Base-by-base conservation (phyloP, 1,140 invertebrate species). In the Zaprionus capensis region DNA sequence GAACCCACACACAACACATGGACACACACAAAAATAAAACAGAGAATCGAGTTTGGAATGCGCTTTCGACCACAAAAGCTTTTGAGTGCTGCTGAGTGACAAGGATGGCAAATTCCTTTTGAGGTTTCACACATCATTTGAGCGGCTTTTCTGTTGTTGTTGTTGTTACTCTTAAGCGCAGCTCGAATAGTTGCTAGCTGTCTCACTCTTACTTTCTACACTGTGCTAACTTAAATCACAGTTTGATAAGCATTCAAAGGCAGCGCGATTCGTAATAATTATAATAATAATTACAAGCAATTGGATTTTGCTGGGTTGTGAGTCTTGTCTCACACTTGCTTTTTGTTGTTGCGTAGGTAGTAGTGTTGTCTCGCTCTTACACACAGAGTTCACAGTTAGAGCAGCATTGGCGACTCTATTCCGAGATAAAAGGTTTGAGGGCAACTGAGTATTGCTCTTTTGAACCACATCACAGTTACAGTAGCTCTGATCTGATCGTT, bases 1-100 rank as follows among this genome's bases (percentile, higher is more conserved):
- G 15, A 67, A 5, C 24, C 44, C n/a, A 24, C 49, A 62, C 41
- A 44, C 57, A 57, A 51, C 62, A 68, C 26, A 34, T 69, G 51
- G 28, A 1, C 17, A 7, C 36, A n/a, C n/a, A n/a, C n/a, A n/a
- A 24, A n/a, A 70, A 68, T n/a, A 68, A 36, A 51, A 61, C 17
- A n/a, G 14, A 24, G 15, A 22, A 26, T 46, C 41, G 41, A 17
- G n/a, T 46, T 17, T n/a, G n/a, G 12, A 17, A 46, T 17, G n/a
- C 41, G 41, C 41, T 17, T 46, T 46, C n/a, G n/a, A 20, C n/a
- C 15, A 46, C 20, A 64, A 64, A 41, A 38, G 20, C 34, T 20
- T 24, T 46, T 55, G 31, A 69, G 20, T 46, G 38, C 28, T 12
- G 24, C n/a, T 58, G 38, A 34, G 31, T 26, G 34, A 53, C 46